These are phyloP conservation scores for Rhipidura dahli DNA, from an alignment of 2,113 vertebrate genomes.

Conservation along the genomic window DNA sequence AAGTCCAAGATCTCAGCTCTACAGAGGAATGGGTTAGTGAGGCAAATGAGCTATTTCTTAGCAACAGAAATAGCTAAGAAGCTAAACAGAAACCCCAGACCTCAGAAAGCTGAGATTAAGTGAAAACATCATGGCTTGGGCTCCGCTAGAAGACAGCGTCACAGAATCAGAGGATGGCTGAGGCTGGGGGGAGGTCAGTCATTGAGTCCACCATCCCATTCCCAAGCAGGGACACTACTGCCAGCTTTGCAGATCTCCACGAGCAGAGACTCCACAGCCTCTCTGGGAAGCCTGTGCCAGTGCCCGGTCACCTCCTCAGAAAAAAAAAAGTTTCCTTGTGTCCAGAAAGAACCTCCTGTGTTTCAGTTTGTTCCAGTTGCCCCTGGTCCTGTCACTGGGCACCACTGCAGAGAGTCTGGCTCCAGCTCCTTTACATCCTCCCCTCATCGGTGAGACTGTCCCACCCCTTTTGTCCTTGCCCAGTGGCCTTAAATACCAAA, in stretches of 20 bases:
- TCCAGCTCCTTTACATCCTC: not conserved
- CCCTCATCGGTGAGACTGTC: fast-evolving
- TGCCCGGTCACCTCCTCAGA: not conserved
- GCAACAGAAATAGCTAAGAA: not conserved
- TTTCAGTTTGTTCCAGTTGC: not conserved
- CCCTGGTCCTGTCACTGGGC: not conserved
- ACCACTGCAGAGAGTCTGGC: not conserved
- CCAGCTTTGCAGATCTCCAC: not conserved
- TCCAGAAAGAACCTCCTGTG: not conserved
- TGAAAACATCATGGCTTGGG: not conserved
- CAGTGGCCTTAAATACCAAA: not conserved
- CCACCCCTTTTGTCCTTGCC: not conserved
- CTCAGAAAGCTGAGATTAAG: not conserved
- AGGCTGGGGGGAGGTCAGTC: not conserved
- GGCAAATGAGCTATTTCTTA: no score
- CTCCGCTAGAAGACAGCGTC: not conserved
- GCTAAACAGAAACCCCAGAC: not conserved
- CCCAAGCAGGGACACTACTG: no score
- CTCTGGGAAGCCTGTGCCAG: not conserved
- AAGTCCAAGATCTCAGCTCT: not conserved
- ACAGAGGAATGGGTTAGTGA: not conserved
- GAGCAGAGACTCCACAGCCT: not conserved
- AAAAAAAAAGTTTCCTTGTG: fast-evolving
- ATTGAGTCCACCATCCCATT: fast-evolving
- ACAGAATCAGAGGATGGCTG: not conserved